phyloP scores from a whole-genome alignment of 2,888 invertebrate species.

The Macaria notata region DNA sequence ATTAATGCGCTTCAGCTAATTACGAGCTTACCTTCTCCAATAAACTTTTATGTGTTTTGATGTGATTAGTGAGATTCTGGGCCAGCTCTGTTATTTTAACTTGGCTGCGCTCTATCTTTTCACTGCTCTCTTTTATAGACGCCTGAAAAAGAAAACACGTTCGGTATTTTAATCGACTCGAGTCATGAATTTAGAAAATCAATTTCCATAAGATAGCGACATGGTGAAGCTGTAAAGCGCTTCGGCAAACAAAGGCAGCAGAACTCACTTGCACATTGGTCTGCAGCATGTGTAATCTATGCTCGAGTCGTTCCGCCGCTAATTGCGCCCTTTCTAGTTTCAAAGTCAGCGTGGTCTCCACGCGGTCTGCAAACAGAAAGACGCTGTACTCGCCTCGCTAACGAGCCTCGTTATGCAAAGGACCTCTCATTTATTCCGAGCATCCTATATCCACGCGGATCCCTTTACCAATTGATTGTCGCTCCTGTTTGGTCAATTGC shows the following conservation, averaged over 20 bases:
- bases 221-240: not conserved
- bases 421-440: conserved; percentile 51
- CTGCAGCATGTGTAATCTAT: conserved; percentile 73
- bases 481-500: conserved; percentile 68
- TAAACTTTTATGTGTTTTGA: conserved; percentile 61
- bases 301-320: conserved; percentile 74
- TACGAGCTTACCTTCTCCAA: conserved; percentile 65
- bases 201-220: not conserved
- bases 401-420: conserved; percentile 35
- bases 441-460: conserved; percentile 38
- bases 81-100: conserved; percentile 62
- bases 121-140: conserved; percentile 70
- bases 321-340: conserved; percentile 74
- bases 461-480: conserved; percentile 64
- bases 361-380: conserved; percentile 65
- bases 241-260: conserved; percentile 4
- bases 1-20: conserved; percentile 26
- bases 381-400: conserved; percentile 47
- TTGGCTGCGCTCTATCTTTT: conserved; percentile 68
- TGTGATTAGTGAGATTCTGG: conserved; percentile 66
- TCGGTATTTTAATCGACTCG: not conserved
- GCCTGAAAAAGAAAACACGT: conserved; percentile 52
- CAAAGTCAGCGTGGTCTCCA: conserved; percentile 71
- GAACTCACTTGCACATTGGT: conserved; percentile 65
- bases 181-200: not conserved